phyloP scores from a whole-genome alignment of 2,797 vertebrate genomes.

The Clarias platycephalus region DNA sequence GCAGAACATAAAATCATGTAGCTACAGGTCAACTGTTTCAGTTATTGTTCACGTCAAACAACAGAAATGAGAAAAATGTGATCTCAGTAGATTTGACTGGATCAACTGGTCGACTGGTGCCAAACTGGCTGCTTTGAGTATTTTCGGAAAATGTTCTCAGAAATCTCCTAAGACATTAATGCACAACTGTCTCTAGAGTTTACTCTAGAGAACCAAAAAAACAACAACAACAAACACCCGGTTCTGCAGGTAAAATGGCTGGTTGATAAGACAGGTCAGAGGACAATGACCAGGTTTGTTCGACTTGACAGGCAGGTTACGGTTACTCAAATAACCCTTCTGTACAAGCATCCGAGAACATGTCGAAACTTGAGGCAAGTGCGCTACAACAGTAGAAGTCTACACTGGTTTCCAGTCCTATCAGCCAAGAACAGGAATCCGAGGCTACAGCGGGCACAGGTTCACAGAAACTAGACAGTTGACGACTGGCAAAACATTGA shows the following conservation, averaged over 20 bases:
- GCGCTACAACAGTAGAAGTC: background rate
- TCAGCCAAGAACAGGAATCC: background rate
- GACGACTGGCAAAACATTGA: background rate
- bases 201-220: background rate
- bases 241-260: conserved; percentile 6
- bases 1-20: background rate
- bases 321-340: background rate
- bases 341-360: background rate
- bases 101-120: background rate
- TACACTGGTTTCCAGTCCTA: background rate
- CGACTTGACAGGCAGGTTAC: background rate
- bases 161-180: background rate
- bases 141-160: background rate
- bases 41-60: background rate
- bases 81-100: background rate
- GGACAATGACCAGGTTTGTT: too few relatives aligned
- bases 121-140: background rate
- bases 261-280: background rate
- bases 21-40: background rate
- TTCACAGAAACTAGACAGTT: background rate
- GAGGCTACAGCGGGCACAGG: background rate
- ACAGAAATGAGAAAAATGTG: background rate
- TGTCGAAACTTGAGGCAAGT: background rate
- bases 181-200: background rate
- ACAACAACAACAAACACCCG: background rate